A percentile compares a stretch with the other conserved stretches of the same genome.
Conservation (phyloP, 2,113 vertebrate species). For the Pseudopodoces humilis region DNA sequence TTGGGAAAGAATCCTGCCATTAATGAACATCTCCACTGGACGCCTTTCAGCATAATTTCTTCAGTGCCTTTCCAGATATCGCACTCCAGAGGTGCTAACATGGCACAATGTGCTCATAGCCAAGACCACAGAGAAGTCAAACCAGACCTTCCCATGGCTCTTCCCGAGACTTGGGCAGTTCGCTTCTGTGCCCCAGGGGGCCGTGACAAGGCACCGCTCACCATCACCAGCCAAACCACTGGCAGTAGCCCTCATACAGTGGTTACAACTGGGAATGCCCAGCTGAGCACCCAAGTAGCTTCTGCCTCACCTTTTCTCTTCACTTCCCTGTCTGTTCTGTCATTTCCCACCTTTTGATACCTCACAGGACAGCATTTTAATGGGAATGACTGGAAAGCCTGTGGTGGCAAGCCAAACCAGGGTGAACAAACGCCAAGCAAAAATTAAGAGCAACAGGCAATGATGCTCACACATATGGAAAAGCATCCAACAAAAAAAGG, state of each 20-base stretch:
- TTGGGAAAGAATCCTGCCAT: neutral
- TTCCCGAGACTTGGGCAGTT: accelerated
- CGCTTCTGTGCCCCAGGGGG: accelerated
- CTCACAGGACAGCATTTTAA: neutral
- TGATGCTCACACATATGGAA: neutral
- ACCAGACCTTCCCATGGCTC: accelerated
- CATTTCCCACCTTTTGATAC: neutral
- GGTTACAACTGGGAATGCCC: neutral
- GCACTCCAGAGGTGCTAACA: neutral
- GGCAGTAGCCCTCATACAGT: neutral
- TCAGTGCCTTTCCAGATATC: neutral
- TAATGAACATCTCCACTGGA: neutral
- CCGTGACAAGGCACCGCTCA: accelerated
- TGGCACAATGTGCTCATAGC: accelerated
- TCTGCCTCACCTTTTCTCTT: neutral
- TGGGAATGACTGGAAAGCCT: neutral
- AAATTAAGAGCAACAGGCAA: neutral
- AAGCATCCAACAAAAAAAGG: neutral
- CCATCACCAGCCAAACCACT: accelerated
- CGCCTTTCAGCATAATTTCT: neutral
- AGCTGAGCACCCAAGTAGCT: neutral
- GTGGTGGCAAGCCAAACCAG: neutral
- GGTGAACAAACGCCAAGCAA: neutral
- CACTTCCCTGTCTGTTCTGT: neutral
- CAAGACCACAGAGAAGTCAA: neutral